Evolutionary conservation across 2,888 invertebrate species (phyloP), one percentile per base, ranked within the genome.

Genomic region (Ditula angustiorana): DNA sequence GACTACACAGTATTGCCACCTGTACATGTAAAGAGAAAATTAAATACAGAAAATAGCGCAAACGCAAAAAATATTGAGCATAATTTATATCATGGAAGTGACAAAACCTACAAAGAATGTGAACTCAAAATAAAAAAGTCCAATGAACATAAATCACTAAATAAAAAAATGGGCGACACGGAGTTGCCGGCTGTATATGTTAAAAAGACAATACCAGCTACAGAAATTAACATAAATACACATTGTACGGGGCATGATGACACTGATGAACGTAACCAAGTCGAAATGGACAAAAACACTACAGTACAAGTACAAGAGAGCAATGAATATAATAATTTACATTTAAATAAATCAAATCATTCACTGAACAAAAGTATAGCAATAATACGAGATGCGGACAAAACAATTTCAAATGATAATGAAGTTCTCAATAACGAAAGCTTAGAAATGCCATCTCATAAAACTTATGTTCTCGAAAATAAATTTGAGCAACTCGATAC

Each of bases 11-110:
- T 58, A 13, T 33, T 63, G 10, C 57, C 63, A 33, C 33, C 33
- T 11, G 33, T 63, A n/a, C 19, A 57, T 57, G 41, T 63, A 21
- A 53, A 35, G n/a, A 10, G 11, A 5, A 28, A 30, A 19, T 11
- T 2, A 50, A 50, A 5, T 3, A 11, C 30, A 13, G 11, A 28
- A n/a, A 50, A 11, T 2, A 2, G 11, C 1, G 7, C 11, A 1
- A 11, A 50, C 11, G 1, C n/a, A 5, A 19, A 49, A 19, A 5
- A 49, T 28, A 19, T 19, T 41, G 41, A 28, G 2, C 47, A 1
- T 13, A 13, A 13, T 35, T 35, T 24, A 13, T 13, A 16, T 11
- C 26, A 13, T 7, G 5, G 1, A 13, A 7, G 16, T 49, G 11
- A 28, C 16, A 0, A 49, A 49, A 2, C 1, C 10, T 0, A 50